phyloP scores from a whole-genome alignment of 2,888 invertebrate genomes.

The Prostheceraeus crozeri region DNA sequence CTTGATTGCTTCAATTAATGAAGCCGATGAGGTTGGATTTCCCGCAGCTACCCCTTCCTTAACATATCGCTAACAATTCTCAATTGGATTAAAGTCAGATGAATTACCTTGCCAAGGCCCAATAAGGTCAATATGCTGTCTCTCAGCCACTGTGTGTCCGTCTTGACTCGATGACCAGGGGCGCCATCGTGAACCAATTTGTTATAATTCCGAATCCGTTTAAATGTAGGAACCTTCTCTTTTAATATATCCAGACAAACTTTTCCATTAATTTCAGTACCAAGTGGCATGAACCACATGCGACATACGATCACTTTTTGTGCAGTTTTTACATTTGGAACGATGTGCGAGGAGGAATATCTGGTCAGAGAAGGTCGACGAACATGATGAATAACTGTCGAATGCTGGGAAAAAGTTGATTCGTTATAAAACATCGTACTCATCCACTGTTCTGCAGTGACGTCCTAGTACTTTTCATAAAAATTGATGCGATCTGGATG shows the following conservation, averaged over 20 bases:
- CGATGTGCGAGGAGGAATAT: not conserved
- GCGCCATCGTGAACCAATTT: constrained; percentile 29
- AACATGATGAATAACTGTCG: constrained; percentile 7
- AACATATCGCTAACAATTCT: constrained; percentile 20
- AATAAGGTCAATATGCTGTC: not conserved
- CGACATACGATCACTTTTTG: constrained; percentile 16
- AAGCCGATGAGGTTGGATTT: constrained; percentile 9
- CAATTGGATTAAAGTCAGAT: constrained; percentile 1
- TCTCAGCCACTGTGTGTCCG: constrained; percentile 17
- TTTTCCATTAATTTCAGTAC: constrained; percentile 25
- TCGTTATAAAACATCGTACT: constrained; percentile 20
- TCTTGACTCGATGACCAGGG: constrained; percentile 16
- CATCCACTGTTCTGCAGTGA: constrained; percentile 5
- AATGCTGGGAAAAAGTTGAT: not conserved
- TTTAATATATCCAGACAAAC: constrained; percentile 21
- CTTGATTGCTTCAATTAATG: not conserved
- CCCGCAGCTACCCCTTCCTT: constrained; percentile 7
- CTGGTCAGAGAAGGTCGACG: constrained; percentile 5
- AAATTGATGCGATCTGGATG: constrained; percentile 2
- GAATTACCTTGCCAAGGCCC: constrained; percentile 16
- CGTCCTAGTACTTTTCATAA: constrained; percentile 28
- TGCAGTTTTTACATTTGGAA: constrained; percentile 11
- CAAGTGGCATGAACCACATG: constrained; percentile 28
- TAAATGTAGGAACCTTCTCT: constrained; percentile 12
- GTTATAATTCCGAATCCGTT: no score